Evolutionary conservation across 2,888 invertebrate species (phyloP), one percentile per base, ranked within the genome.

Genomic region (Drosophila pseudotakahashii): DNA sequence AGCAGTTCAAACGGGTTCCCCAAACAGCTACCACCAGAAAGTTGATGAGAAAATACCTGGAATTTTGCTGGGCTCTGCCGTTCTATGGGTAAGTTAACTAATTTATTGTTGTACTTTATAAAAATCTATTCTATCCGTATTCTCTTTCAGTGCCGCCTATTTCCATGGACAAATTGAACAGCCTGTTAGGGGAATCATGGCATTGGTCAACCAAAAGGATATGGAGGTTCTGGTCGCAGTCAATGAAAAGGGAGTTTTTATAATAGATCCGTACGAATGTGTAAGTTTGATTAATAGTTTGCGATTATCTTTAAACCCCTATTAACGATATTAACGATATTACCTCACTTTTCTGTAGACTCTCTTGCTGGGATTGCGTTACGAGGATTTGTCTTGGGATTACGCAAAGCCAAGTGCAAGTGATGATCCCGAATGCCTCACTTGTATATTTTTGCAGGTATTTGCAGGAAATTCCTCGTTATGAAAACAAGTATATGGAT

Each of bases 161-260:
- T 98, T 98, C 92, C 96, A 97, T 93, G 98, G 98, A 9, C 98
- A 98, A 93, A 96, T 98, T 58, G 98, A 98, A 92, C 97, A 97
- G 92, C 98, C 98, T 0, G 96, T 97, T 0, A 94, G 97, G 59
- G 97, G 97, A 52, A 93, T 98, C 67, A 96, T 96, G 68, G 96
- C 97, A 62, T 93, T 98, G 87, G 94, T 98, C 64, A 96, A 96
- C 1, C 96, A 97, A 91, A 96, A 96, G 79, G 98, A 98, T 91
- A 94, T 97, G 76, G 96, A 97, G 6, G 97, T 99, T 19, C 93
- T 97, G 45, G 95, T 98, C 42, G 98, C 97, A n/a, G 95, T 98
- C 83, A 98, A 97, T 90, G 94, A 95, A 2, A 94, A 94, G 64
- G 97, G 97, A 5, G 94, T 98, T 72, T 97, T 96, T 90, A 95